Percentiles rank a stretch among this genome's conserved stretches.
phyloP scores from a whole-genome alignment of 1,140 invertebrate species.

The Drosophila bifasciata region DNA sequence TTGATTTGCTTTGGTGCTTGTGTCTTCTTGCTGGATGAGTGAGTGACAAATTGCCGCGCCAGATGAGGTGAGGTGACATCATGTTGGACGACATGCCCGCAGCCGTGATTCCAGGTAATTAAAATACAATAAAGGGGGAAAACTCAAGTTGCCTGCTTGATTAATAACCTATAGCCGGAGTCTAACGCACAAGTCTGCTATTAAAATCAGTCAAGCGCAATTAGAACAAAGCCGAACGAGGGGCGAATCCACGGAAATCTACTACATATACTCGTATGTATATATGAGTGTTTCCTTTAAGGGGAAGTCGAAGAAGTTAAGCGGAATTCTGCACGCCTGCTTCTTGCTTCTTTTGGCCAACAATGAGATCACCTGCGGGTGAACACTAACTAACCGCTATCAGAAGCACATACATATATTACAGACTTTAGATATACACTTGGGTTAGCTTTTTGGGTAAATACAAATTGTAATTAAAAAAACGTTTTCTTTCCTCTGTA shows the following conservation, averaged over 20 bases:
- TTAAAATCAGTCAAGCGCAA: slow-evolving; percentile 80
- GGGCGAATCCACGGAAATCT: slow-evolving; percentile 25
- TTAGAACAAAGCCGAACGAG: slow-evolving; percentile 70
- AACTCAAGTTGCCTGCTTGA: slow-evolving; percentile 48
- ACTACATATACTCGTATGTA: no score
- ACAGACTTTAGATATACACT: background rate
- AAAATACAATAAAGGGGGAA: slow-evolving; percentile 69
- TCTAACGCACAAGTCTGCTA: slow-evolving; percentile 36
- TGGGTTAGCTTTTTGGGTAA: no score
- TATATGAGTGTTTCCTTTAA: slow-evolving; percentile 65
- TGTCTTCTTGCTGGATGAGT: slow-evolving; percentile 20
- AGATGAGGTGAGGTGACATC: slow-evolving; percentile 63
- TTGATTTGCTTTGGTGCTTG: slow-evolving; percentile 49
- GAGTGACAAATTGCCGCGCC: slow-evolving; percentile 65
- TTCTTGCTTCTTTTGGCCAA: slow-evolving; percentile 43
- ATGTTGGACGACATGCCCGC: slow-evolving; percentile 46
- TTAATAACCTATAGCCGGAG: slow-evolving; percentile 66
- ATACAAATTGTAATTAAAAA: no score
- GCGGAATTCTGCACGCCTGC: slow-evolving; percentile 74
- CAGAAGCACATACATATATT: no score
- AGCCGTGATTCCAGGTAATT: slow-evolving; percentile 62
- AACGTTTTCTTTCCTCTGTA: no score
- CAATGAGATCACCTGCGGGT: slow-evolving; percentile 74
- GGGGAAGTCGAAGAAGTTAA: slow-evolving; percentile 19
- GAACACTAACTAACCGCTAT: no score